A percentile compares a stretch with the other conserved stretches of the same genome.
These are phyloP conservation scores for Aramus guarauna DNA, from an alignment of 2,113 vertebrate species.

Conservation along the genomic window DNA sequence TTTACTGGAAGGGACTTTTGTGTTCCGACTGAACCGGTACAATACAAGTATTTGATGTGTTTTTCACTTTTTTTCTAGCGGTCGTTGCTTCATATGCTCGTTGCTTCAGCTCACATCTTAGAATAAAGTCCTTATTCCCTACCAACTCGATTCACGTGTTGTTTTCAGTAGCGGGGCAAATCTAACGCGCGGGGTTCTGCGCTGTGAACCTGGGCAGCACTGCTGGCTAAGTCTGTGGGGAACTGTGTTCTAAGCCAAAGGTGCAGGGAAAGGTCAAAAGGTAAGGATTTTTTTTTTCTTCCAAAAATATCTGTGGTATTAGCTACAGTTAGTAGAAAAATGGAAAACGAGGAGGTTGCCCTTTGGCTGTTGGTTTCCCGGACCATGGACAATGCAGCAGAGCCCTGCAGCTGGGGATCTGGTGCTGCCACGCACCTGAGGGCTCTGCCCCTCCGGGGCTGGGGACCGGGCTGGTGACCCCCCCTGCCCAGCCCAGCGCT, in stretches of 20 bases:
- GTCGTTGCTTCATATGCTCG: constrained; percentile 31
- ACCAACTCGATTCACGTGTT: background rate
- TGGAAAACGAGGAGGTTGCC: background rate
- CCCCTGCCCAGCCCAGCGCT: background rate
- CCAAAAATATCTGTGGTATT: background rate
- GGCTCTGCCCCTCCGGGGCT: background rate
- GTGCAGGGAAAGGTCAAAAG: constrained; percentile 23
- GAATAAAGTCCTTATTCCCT: constrained; percentile 58
- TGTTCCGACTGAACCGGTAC: background rate
- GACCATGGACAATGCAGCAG: background rate
- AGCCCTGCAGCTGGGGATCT: background rate
- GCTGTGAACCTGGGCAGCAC: background rate
- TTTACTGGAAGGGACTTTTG: background rate
- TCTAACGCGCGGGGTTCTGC: rapidly evolving
- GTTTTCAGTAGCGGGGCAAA: background rate
- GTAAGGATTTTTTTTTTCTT: background rate
- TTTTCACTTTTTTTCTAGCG: constrained; percentile 23
- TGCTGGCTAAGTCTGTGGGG: constrained; percentile 4
- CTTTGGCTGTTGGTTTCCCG: background rate
- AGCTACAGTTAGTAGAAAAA: background rate
- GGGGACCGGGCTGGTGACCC: background rate
- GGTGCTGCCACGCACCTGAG: background rate
- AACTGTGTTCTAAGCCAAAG: constrained; percentile 9
- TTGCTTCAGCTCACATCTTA: constrained; percentile 36
- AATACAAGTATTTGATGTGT: background rate